Conservation (phyloP, 2,888 invertebrate genomes). For the Limnephilus rhombicus region DNA sequence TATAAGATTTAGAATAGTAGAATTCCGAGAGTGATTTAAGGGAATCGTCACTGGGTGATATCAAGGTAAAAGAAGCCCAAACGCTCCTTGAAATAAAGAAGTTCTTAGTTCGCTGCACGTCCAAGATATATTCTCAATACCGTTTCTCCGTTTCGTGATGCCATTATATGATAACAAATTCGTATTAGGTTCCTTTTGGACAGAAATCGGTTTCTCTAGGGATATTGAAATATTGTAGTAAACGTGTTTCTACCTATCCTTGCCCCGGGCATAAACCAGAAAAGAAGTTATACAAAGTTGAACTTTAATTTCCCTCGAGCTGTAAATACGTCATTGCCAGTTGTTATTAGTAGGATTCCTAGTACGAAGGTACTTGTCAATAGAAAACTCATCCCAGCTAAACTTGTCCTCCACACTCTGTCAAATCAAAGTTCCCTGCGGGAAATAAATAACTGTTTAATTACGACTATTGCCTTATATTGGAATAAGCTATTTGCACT, state of each 20-base stretch:
- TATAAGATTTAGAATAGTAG: too few species aligned
- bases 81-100: neutral
- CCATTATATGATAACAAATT: constrained; percentile 1
- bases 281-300: neutral
- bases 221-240: neutral
- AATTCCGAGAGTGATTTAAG: neutral
- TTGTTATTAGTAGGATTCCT: neutral
- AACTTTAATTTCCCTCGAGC: neutral
- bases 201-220: neutral
- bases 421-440: neutral
- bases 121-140: neutral
- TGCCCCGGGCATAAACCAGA: neutral
- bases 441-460: neutral
- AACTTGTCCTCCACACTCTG: neutral
- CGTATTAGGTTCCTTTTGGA: neutral
- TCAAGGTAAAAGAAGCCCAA: neutral
- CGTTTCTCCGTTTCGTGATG: neutral
- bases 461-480: neutral
- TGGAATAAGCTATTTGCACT: neutral
- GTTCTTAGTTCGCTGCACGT: neutral
- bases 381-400: neutral
- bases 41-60: neutral
- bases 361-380: neutral
- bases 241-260: neutral
- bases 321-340: neutral